phyloP scores from a whole-genome alignment of 2,888 invertebrate genomes.

The Rhagium mordax region DNA sequence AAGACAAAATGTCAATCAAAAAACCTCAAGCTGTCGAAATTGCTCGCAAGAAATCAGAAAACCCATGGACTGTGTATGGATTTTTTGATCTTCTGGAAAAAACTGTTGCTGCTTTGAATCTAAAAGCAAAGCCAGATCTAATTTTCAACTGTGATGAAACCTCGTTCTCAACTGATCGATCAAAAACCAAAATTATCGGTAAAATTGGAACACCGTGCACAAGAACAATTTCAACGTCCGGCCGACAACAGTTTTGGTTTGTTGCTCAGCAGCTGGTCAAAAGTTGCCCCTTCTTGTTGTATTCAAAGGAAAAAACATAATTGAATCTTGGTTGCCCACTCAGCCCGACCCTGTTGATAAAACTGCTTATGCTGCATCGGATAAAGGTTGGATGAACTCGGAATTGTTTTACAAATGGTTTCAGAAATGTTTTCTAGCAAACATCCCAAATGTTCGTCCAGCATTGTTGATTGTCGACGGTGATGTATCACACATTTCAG shows the following conservation, averaged over 20 bases:
- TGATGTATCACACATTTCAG: neutral
- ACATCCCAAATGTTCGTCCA: neutral
- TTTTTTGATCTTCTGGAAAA: slow-evolving; percentile 23
- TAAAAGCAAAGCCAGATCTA: slow-evolving; percentile 19
- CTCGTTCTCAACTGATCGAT: neutral
- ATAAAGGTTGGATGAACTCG: neutral
- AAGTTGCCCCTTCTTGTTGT: slow-evolving; percentile 27
- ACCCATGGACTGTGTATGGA: slow-evolving; percentile 29
- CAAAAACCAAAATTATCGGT: slow-evolving; percentile 41
- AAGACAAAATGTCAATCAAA: slow-evolving; percentile 1
- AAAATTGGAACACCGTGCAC: slow-evolving; percentile 23
- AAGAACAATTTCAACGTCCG: slow-evolving; percentile 27
- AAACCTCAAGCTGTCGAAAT: slow-evolving; percentile 32
- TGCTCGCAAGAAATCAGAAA: slow-evolving; percentile 17
- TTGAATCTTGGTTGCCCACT: slow-evolving; percentile 12
- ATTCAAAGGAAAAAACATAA: slow-evolving; percentile 39
- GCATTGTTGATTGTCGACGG: slow-evolving; percentile 1
- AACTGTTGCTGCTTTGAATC: slow-evolving; percentile 14
- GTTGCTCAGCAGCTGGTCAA: slow-evolving; percentile 2
- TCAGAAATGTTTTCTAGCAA: neutral
- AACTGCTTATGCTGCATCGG: neutral
- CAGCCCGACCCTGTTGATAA: neutral
- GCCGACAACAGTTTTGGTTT: slow-evolving; percentile 30
- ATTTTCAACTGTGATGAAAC: slow-evolving; percentile 38
- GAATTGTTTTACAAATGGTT: neutral